phyloP scores from a whole-genome alignment of 2,888 invertebrate genomes.

The Agriopis aurantiaria region DNA sequence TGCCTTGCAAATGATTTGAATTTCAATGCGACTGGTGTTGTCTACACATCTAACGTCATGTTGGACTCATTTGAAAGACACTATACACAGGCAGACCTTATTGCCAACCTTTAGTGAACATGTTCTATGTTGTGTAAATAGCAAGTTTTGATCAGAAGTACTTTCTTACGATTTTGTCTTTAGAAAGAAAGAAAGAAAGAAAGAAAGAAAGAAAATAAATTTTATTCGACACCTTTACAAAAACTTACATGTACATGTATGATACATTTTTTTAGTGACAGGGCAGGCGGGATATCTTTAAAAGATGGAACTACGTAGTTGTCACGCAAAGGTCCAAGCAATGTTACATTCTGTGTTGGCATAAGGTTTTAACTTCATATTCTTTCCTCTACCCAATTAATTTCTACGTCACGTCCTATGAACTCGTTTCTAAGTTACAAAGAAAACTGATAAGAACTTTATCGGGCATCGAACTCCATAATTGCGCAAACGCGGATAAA shows the following conservation, averaged over 20 bases:
- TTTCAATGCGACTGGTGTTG: constrained; percentile 38
- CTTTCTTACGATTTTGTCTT: not conserved
- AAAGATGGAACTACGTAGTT: not conserved
- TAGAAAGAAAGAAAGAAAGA: too few species aligned
- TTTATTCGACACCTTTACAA: too few species aligned
- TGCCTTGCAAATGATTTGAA: constrained; percentile 50
- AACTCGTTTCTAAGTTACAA: constrained; percentile 67
- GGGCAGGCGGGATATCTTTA: too few species aligned
- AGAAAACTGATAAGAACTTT: constrained; percentile 78
- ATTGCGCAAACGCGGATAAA: constrained; percentile 60
- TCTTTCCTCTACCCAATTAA: constrained; percentile 62
- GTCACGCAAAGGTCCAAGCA: not conserved
- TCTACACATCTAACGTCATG: constrained; percentile 31
- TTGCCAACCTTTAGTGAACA: not conserved
- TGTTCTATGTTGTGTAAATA: not conserved
- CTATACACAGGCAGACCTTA: not conserved
- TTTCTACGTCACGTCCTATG: constrained; percentile 59
- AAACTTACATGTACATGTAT: too few species aligned
- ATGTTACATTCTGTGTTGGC: not conserved
- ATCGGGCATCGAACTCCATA: constrained; percentile 77
- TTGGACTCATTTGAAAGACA: constrained; percentile 15
- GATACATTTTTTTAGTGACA: too few species aligned
- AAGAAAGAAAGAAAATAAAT: too few species aligned
- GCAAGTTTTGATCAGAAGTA: constrained; percentile 1
- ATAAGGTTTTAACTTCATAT: not conserved